Conservation (phyloP, 2,113 vertebrate species). For the Prolemur simus region DNA sequence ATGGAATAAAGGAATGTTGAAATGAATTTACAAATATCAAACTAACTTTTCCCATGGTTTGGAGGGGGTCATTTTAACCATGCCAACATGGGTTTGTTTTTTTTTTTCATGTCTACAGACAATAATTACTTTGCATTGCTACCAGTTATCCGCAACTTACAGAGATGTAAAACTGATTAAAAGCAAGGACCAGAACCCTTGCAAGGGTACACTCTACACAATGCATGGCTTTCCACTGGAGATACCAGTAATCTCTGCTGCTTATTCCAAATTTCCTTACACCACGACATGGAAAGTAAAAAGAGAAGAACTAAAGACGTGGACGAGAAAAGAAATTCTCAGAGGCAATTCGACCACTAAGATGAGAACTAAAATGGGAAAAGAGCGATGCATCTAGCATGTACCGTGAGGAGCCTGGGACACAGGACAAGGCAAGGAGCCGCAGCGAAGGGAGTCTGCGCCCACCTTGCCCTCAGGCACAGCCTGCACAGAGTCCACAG, state of each 20-base stretch:
- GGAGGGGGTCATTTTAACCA: background rate
- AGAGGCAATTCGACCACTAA: background rate
- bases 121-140: background rate
- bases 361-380: background rate
- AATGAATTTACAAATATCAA: background rate
- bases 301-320: background rate
- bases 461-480: background rate
- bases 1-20: background rate
- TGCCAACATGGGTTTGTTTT: background rate
- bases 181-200: background rate
- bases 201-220: background rate
- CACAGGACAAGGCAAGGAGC: background rate
- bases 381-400: background rate
- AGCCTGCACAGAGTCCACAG: rapidly evolving
- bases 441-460: background rate
- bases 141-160: background rate
- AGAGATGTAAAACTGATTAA: background rate
- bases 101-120: background rate
- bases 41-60: background rate
- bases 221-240: background rate
- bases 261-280: background rate
- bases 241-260: background rate
- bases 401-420: background rate
- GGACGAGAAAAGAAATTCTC: background rate
- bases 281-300: background rate